These are phyloP conservation scores for Anastatus disparis DNA, from an alignment of 1,140 invertebrate genomes.

Conservation along the genomic window DNA sequence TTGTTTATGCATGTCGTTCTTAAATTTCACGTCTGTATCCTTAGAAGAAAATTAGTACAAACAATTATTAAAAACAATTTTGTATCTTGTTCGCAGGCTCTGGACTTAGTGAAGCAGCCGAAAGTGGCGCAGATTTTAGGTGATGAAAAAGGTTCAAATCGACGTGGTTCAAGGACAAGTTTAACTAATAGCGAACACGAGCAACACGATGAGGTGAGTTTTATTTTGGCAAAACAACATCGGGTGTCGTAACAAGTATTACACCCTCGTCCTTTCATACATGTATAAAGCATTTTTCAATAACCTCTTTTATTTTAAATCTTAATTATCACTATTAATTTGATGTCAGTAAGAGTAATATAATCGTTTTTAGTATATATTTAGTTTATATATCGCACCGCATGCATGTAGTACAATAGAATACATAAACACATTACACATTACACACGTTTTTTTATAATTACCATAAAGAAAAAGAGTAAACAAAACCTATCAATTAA, in stretches of 20 bases:
- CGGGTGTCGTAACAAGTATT: background rate
- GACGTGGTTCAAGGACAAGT: conserved; percentile 63
- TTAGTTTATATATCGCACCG: conserved; percentile 51
- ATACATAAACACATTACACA: background rate
- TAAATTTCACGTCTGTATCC: conserved; percentile 30
- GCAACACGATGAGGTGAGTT: conserved; percentile 65
- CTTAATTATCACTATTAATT: conserved; percentile 16
- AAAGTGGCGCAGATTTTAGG: conserved; percentile 80
- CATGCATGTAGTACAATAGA: conserved; percentile 56
- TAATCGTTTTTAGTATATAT: conserved; percentile 24
- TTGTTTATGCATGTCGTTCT: too few relatives aligned
- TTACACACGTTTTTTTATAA: background rate
- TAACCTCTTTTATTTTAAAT: background rate
- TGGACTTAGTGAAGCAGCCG: conserved; percentile 91
- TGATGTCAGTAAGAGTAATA: conserved; percentile 29
- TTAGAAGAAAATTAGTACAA: background rate
- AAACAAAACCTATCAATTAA: background rate
- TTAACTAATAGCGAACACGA: conserved; percentile 63
- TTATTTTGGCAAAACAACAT: background rate
- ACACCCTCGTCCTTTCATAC: background rate
- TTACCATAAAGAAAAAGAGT: background rate
- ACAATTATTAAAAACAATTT: too few relatives aligned
- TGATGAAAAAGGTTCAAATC: conserved; percentile 61
- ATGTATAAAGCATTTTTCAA: conserved; percentile 1
- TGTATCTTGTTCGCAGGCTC: conserved; percentile 70